These are phyloP conservation scores for Aythya baeri DNA, from an alignment of 2,113 vertebrate species.

Conservation along the genomic window DNA sequence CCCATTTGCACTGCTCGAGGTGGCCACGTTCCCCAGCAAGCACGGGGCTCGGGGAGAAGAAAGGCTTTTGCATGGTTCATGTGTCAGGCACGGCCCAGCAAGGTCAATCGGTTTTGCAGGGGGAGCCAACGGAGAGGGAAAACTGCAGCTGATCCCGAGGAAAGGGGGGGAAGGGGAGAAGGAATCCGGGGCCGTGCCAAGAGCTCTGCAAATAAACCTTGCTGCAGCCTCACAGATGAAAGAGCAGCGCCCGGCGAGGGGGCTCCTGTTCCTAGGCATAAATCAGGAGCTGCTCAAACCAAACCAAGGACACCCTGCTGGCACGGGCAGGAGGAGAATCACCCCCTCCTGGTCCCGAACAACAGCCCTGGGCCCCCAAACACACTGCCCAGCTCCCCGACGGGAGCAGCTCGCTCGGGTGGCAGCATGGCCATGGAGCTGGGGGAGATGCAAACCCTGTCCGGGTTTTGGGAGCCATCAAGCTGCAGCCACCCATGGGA, in stretches of 20 bases:
- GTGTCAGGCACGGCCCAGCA: slow-evolving; percentile 46
- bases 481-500: not conserved
- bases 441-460: not conserved
- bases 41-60: not conserved
- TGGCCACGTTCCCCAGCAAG: not conserved
- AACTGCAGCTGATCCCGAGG: slow-evolving; percentile 16
- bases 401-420: not conserved
- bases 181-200: not conserved
- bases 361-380: not conserved
- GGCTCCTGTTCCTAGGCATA: not conserved
- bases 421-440: accelerated
- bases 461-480: accelerated
- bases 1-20: slow-evolving; percentile 1
- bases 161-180: slow-evolving; percentile 2
- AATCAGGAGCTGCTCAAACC: slow-evolving; percentile 7
- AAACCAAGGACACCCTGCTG: not conserved
- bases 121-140: slow-evolving; percentile 14
- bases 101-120: slow-evolving; percentile 63
- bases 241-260: not conserved
- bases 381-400: not conserved
- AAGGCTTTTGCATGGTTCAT: slow-evolving; percentile 60
- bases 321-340: not conserved
- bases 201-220: slow-evolving; percentile 57
- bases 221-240: slow-evolving; percentile 32
- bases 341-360: not conserved